These are phyloP conservation scores for Monoplex corrugatus DNA, from an alignment of 2,888 invertebrate species.

Conservation along the genomic window DNA sequence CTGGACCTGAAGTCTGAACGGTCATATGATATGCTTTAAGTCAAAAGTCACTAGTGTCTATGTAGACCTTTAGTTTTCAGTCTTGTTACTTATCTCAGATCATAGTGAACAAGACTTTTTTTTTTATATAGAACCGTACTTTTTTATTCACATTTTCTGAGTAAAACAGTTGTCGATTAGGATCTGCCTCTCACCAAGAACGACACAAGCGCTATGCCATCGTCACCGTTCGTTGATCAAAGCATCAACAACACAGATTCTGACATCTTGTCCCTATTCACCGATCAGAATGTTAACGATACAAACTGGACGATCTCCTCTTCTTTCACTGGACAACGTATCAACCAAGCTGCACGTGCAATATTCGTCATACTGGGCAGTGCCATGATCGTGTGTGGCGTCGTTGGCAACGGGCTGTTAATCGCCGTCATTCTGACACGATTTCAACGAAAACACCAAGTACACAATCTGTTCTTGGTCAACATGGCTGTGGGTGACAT, in stretches of 20 bases:
- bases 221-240: not conserved
- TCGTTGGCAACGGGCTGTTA: not conserved
- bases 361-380: not conserved
- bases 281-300: not conserved
- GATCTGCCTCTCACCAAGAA: too few species aligned
- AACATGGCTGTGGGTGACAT: constrained; percentile 46
- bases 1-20: too few species aligned
- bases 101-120: too few species aligned
- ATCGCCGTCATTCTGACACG: not conserved
- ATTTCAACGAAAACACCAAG: not conserved
- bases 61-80: too few species aligned
- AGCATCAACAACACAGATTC: not conserved
- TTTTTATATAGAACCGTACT: too few species aligned
- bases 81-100: too few species aligned
- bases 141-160: too few species aligned
- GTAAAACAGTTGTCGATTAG: too few species aligned
- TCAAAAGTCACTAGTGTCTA: too few species aligned
- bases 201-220: not conserved
- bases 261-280: not conserved
- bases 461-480: constrained; percentile 44
- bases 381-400: not conserved
- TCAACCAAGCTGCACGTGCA: constrained; percentile 3
- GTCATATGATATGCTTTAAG: too few species aligned
- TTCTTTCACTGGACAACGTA: not conserved
- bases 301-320: not conserved